Conservation (phyloP, 1,140 invertebrate genomes). For the Achatina immaculata region DNA sequence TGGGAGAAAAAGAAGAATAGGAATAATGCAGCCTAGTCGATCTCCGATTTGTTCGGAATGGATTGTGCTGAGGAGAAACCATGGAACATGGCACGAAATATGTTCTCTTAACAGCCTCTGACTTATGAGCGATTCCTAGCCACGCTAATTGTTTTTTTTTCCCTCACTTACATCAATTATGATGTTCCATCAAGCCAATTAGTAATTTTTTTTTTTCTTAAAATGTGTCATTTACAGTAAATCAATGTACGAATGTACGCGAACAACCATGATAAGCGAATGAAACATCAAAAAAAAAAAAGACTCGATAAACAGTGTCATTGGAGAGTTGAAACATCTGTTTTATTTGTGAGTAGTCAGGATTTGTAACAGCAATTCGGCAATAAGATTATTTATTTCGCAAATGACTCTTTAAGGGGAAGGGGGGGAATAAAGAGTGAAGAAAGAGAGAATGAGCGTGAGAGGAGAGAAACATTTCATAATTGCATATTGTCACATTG, state of each 20-base stretch:
- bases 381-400: no score
- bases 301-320: background rate
- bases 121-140: background rate
- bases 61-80: background rate
- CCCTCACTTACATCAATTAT: background rate
- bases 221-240: background rate
- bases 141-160: background rate
- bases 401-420: no score
- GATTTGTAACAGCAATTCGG: no score
- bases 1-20: background rate
- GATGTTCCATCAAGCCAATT: constrained; percentile 11
- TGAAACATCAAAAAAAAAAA: constrained; percentile 4
- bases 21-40: background rate
- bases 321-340: background rate
- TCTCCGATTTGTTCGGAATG: background rate
- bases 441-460: no score
- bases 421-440: no score
- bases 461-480: no score
- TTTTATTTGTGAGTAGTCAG: background rate
- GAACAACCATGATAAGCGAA: constrained; percentile 7
- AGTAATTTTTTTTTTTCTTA: background rate
- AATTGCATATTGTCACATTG: no score
- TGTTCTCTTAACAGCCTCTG: background rate
- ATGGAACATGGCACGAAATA: background rate
- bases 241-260: constrained; percentile 9